Conservation (phyloP, 1,140 invertebrate genomes). For the Mylabris phalerata region DNA sequence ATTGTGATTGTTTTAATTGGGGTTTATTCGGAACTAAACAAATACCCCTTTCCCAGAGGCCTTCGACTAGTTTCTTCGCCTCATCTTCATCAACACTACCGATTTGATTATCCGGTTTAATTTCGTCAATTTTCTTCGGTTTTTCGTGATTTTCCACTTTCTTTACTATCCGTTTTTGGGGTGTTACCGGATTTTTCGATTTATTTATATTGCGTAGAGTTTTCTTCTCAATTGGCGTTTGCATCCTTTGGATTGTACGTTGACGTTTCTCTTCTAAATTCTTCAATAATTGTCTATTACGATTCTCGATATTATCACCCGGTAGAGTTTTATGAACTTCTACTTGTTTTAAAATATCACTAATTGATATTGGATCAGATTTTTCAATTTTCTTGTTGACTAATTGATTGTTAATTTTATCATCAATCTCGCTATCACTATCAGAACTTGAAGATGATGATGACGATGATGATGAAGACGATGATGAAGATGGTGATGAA, state of each 20-base stretch:
- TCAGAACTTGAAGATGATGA: neutral
- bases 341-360: neutral
- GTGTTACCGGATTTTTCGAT: neutral
- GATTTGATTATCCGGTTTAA: neutral
- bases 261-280: conserved; percentile 17
- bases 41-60: conserved; percentile 21
- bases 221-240: conserved; percentile 7
- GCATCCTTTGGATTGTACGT: conserved; percentile 19
- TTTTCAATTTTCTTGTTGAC: neutral
- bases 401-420: conserved; percentile 10
- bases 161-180: neutral
- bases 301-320: conserved; percentile 1
- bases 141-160: neutral
- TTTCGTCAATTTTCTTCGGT: neutral
- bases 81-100: neutral
- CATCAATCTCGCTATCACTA: conserved; percentile 10
- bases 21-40: conserved; percentile 23
- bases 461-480: conserved; percentile 4
- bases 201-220: neutral
- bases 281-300: conserved; percentile 1
- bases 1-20: neutral
- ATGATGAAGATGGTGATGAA: conserved; percentile 4
- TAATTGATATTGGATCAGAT: conserved; percentile 1
- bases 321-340: conserved; percentile 10
- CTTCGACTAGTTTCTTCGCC: conserved; percentile 13